Evolutionary conservation across 1,140 invertebrate species (phyloP), one percentile per base, ranked within the genome.

Genomic region (Dendroctonus ponderosae): DNA sequence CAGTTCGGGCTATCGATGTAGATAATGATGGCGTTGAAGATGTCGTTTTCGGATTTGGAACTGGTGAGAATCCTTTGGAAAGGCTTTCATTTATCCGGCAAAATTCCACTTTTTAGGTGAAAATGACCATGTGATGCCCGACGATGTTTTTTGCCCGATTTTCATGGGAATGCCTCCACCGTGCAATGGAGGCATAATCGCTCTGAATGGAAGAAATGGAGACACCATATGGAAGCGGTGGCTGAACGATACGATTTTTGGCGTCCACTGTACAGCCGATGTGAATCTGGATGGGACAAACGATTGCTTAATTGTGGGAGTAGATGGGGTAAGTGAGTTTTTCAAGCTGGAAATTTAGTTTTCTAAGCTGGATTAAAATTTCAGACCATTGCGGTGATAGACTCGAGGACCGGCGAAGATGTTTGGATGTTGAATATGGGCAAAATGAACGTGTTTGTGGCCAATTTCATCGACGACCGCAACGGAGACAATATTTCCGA

Each of bases 11-110:
- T 51, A 79, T 86, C 37, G 90, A 94, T 79, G 82, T 93, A 0
- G 91, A 93, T 80, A 74, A 79, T 7, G 91, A 94, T 81, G 85
- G 83, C 39, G 73, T 90, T 15, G 80, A 86, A 41, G 92, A 94
- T 79, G 82, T 93, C 43, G 84, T 94, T 56, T 81, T 93, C 51
- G 91, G 91, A 68, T 94, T 89, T 78, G 89, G 87, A 50, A 91
- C 91, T 79, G 89, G 90, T 91, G 67, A 39, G 9, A 15, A 8
- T 38, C 9, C 9, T 11, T 46, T 46, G 12, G 44, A 46, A 1
- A 4, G 1, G 12, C 9, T 1, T 46, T 46, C 44, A 14, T 53
- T 48, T 12, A 53, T n/a, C 8, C 15, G 15, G 5, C 37, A 12
- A n/a, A 14, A 6, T 6, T 1, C 7, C 11, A 37, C 37, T 60